phyloP scores from a whole-genome alignment of 1,140 invertebrate species.

The Agrilus planipennis region DNA sequence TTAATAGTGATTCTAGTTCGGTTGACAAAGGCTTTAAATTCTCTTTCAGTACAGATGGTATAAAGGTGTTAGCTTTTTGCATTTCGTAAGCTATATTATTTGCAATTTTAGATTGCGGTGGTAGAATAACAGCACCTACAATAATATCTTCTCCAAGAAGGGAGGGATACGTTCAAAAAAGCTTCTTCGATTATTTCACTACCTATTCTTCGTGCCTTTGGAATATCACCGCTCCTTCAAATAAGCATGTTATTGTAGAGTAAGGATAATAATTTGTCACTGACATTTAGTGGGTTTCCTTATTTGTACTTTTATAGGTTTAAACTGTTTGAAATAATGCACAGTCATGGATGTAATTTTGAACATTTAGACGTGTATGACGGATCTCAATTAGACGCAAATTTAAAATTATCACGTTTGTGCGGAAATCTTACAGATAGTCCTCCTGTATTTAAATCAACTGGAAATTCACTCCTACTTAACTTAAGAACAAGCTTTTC shows the following conservation, averaged over 20 bases:
- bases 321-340: conserved; percentile 28
- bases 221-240: conserved; percentile 57
- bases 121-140: conserved; percentile 33
- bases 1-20: conserved; percentile 36
- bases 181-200: conserved; percentile 26
- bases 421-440: conserved; percentile 49
- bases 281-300: too few species aligned
- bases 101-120: conserved; percentile 38
- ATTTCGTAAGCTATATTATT: neutral
- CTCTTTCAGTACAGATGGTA: conserved; percentile 33
- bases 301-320: conserved; percentile 21
- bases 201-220: conserved; percentile 60
- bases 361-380: conserved; percentile 52
- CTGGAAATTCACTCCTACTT: conserved; percentile 42
- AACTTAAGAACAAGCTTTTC: conserved; percentile 39
- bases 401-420: conserved; percentile 40
- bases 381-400: conserved; percentile 33
- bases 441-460: conserved; percentile 44
- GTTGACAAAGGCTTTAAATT: conserved; percentile 41
- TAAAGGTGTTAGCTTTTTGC: neutral
- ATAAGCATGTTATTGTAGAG: conserved; percentile 57
- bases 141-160: conserved; percentile 30
- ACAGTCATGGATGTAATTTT: conserved; percentile 28
- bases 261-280: too few species aligned
- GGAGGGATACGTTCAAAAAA: conserved; percentile 16